phyloP scores from a whole-genome alignment of 2,888 invertebrate species.

The Gerris lacustris region DNA sequence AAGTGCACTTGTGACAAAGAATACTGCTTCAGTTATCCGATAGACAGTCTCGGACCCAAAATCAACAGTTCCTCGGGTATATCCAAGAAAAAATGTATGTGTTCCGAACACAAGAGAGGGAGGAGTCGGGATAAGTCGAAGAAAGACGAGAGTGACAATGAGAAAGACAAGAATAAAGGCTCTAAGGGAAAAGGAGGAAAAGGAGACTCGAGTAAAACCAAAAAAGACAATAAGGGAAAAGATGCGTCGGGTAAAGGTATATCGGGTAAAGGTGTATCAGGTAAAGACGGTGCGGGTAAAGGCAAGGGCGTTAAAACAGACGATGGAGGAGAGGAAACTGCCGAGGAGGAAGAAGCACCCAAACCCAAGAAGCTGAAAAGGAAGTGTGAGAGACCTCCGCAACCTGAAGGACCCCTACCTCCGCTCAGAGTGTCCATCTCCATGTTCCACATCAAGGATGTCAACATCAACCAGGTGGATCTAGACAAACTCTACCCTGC shows the following conservation, averaged over 20 bases:
- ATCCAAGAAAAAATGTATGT: background rate
- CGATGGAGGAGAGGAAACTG: background rate
- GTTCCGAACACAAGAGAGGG: no score
- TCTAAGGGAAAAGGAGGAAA: background rate
- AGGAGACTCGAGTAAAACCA: background rate
- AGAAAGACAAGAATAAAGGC: background rate
- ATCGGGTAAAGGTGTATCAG: background rate
- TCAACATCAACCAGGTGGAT: constrained; percentile 18
- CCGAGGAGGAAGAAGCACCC: background rate
- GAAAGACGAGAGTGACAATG: background rate
- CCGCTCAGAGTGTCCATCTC: constrained; percentile 15
- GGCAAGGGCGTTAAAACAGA: background rate
- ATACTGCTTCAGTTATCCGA: background rate
- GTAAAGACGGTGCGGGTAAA: background rate
- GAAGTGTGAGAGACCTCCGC: background rate
- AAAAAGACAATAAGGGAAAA: background rate
- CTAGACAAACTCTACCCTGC: constrained; percentile 12
- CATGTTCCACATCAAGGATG: constrained; percentile 16
- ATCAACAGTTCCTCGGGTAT: background rate
- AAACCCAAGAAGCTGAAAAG: background rate
- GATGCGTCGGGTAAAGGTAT: background rate
- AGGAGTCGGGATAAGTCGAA: background rate
- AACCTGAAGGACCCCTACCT: constrained; percentile 8
- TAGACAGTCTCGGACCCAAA: background rate
- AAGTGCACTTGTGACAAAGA: background rate